Conservation (phyloP, 2,888 invertebrate genomes). For the Cabera pusaria region DNA sequence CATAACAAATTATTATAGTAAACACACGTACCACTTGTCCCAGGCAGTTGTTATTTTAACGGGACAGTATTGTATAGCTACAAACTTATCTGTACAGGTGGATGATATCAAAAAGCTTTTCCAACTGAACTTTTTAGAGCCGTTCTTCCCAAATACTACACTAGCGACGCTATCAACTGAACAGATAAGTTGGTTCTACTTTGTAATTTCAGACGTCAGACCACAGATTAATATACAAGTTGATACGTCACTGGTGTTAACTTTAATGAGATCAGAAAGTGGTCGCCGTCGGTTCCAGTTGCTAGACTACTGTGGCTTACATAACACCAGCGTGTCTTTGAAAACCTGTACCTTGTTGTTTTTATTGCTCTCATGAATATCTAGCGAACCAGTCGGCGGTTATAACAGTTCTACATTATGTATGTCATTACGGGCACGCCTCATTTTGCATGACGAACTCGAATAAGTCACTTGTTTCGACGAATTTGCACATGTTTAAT, state of each 20-base stretch:
- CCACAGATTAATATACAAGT: no score
- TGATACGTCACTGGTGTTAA: conserved; percentile 46
- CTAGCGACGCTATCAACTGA: no score
- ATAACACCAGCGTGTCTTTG: conserved; percentile 24
- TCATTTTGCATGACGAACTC: conserved; percentile 23
- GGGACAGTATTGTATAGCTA: no score
- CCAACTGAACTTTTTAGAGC: no score
- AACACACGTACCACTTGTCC: no score
- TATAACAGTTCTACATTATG: conserved; percentile 26
- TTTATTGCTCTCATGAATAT: conserved; percentile 31
- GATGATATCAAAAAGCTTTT: no score
- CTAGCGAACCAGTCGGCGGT: conserved; percentile 27
- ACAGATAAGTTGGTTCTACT: no score
- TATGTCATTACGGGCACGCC: conserved; percentile 25
- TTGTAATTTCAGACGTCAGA: no score
- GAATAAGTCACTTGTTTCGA: conserved; percentile 21
- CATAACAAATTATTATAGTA: conserved; percentile 39
- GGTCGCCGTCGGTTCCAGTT: conserved; percentile 36
- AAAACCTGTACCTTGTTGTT: conserved; percentile 34
- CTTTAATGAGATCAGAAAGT: conserved; percentile 61
- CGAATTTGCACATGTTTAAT: conserved; percentile 21
- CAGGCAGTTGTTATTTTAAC: no score
- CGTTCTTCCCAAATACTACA: no score
- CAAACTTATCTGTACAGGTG: no score
- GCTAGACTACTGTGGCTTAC: conserved; percentile 29